Evolutionary conservation across 1,140 invertebrate species (phyloP).

Genomic region (Elymnias hypermnestra): DNA sequence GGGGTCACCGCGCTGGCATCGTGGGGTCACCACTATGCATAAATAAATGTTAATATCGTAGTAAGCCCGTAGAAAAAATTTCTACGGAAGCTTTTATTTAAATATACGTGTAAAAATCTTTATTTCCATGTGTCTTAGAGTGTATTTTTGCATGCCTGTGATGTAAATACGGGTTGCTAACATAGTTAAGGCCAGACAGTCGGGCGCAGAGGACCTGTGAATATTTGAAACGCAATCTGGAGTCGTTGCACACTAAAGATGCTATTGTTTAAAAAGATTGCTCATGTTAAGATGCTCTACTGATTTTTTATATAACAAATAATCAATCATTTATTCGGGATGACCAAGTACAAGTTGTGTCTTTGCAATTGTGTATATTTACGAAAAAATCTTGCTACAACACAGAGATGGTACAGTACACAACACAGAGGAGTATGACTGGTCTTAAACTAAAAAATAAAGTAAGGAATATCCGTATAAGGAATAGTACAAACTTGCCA

Average conservation of each 20-base stretch:
- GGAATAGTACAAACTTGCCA: too few species aligned
- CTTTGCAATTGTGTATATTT: too few species aligned
- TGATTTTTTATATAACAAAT: too few species aligned
- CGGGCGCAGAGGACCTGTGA: slow-evolving; percentile 41
- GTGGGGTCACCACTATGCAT: slow-evolving; percentile 14
- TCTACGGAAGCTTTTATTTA: background rate
- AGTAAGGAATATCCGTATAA: too few species aligned
- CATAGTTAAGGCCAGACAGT: slow-evolving; percentile 22
- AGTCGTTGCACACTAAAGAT: slow-evolving; percentile 50
- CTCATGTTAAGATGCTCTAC: slow-evolving; percentile 14
- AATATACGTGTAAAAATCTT: background rate
- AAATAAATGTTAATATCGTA: slow-evolving; percentile 17
- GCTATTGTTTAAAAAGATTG: slow-evolving; percentile 42
- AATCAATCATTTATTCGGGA: too few species aligned
- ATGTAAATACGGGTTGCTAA: slow-evolving; percentile 1
- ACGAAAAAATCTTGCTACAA: too few species aligned
- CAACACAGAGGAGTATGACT: too few species aligned
- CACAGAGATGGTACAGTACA: too few species aligned
- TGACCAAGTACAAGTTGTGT: too few species aligned
- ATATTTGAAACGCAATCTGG: slow-evolving; percentile 65
- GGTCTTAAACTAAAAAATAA: too few species aligned
- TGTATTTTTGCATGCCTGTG: background rate
- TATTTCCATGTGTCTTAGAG: background rate
- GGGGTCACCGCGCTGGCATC: slow-evolving; percentile 5
- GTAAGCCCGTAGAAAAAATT: slow-evolving; percentile 9